Evolutionary conservation across 2,797 vertebrate species (phyloP).

Genomic region (Bradypus variegatus): DNA sequence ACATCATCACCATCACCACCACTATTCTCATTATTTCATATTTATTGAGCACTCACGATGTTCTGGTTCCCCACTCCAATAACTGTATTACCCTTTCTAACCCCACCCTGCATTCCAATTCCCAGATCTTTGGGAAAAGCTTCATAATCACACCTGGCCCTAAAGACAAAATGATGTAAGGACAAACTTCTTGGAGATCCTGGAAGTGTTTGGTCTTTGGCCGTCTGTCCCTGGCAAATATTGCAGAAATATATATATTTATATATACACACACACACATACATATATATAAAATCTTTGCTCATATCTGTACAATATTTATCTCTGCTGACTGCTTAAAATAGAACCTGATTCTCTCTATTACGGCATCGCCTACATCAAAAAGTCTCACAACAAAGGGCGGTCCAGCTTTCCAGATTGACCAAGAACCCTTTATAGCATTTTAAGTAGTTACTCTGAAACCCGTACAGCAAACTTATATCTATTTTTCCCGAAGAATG

Average conservation of each 20-base stretch:
- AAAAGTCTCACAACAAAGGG: constrained; percentile 36
- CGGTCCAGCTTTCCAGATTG: constrained; percentile 37
- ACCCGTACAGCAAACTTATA: constrained; percentile 30
- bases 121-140: constrained; percentile 74
- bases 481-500: constrained; percentile 28
- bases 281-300: constrained; percentile 72
- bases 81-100: background rate
- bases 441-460: constrained; percentile 46
- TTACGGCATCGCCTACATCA: constrained; percentile 35
- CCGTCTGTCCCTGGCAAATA: constrained; percentile 50
- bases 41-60: constrained; percentile 66
- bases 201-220: constrained; percentile 63
- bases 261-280: constrained; percentile 45
- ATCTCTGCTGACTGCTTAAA: constrained; percentile 69
- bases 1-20: constrained; percentile 57
- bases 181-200: constrained; percentile 39
- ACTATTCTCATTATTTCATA: constrained; percentile 42
- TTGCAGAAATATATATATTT: background rate
- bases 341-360: constrained; percentile 70
- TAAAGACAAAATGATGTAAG: constrained; percentile 63
- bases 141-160: constrained; percentile 67
- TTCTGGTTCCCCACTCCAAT: constrained; percentile 30
- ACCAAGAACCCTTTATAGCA: constrained; percentile 31
- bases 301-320: constrained; percentile 70
- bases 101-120: background rate